Conservation (phyloP, 2,888 invertebrate genomes). For the Coleophora flavipennella region DNA sequence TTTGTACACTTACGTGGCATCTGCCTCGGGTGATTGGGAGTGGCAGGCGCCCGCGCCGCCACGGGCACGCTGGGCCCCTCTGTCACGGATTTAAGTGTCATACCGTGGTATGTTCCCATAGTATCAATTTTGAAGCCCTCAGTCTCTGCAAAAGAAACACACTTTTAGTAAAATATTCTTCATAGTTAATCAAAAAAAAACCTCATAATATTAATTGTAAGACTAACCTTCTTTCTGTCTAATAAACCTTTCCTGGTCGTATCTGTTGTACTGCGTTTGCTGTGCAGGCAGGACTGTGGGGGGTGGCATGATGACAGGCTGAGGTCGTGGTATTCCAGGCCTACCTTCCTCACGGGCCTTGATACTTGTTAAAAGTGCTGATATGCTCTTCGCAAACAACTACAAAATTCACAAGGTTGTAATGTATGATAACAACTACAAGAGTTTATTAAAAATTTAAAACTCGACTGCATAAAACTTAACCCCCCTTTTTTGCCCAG, state of each 20-base stretch:
- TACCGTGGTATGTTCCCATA: conserved; percentile 98
- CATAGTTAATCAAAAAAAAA: not conserved
- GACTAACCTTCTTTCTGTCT: conserved; percentile 86
- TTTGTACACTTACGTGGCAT: conserved; percentile 47
- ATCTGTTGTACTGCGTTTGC: conserved; percentile 94
- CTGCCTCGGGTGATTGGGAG: conserved; percentile 56
- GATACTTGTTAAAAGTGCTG: conserved; percentile 91
- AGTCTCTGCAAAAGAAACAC: conserved; percentile 77
- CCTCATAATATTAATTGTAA: not conserved
- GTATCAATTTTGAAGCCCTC: conserved; percentile 99
- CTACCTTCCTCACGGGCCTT: conserved; percentile 94
- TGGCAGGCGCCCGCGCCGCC: conserved; percentile 61
- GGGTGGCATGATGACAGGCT: conserved; percentile 74
- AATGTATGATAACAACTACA: too few relatives aligned
- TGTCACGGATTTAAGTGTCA: conserved; percentile 97
- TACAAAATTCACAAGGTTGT: conserved; percentile 33
- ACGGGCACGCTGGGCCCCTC: conserved; percentile 86
- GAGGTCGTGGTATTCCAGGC: conserved; percentile 58
- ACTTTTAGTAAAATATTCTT: not conserved
- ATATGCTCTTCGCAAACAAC: conserved; percentile 93
- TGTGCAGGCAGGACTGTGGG: conserved; percentile 78
- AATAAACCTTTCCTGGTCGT: conserved; percentile 98
- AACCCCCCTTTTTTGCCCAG: too few relatives aligned
- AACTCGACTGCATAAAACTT: too few relatives aligned
- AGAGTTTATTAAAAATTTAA: too few relatives aligned